Evolutionary conservation across 2,888 invertebrate genomes (phyloP), one percentile per base, ranked within the genome.

Genomic region (Vesta saturnalis): DNA sequence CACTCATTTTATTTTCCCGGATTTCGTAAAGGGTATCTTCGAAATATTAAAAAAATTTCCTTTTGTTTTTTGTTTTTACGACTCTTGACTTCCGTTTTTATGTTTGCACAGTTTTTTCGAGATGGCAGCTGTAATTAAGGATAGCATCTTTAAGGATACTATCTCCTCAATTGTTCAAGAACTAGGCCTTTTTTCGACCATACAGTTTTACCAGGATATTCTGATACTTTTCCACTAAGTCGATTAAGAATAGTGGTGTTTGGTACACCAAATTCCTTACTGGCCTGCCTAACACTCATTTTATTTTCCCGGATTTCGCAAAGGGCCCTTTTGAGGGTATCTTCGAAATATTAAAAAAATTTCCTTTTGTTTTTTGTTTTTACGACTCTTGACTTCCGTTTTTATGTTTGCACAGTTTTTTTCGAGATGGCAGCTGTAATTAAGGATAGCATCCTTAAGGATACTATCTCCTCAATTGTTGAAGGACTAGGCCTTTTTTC

Each of bases 191-290:
- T 30, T 30, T 30, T 30, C 30, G 30, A 30, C 30, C 5, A 30
- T 30, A 30, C 30, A 30, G 10, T 6, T 6, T 30, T 30, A 5
- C 5, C 10, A 30, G 4, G 30, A 30, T 6, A 30, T 30, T 76
- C 75, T 30, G 73, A 58, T 58, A 67, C 68, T 72, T 60, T 73
- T 30, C 69, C 72, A 22, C 30, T 39, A 18, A 64, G 15, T n/a
- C n/a, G n/a, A n/a, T n/a, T n/a, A n/a, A n/a, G n/a, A n/a, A n/a
- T n/a, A n/a, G n/a, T n/a, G n/a, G n/a, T n/a, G n/a, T n/a, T n/a
- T n/a, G n/a, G n/a, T n/a, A n/a, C n/a, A n/a, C n/a, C n/a, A n/a
- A n/a, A n/a, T n/a, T n/a, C n/a, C n/a, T n/a, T n/a, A n/a, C n/a
- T n/a, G n/a, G n/a, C n/a, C n/a, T n/a, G n/a, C 19, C 64, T 22